Evolutionary conservation across 1,140 invertebrate species (phyloP), one percentile per base, ranked within the genome.

Genomic region (Archivesica marissinica): DNA sequence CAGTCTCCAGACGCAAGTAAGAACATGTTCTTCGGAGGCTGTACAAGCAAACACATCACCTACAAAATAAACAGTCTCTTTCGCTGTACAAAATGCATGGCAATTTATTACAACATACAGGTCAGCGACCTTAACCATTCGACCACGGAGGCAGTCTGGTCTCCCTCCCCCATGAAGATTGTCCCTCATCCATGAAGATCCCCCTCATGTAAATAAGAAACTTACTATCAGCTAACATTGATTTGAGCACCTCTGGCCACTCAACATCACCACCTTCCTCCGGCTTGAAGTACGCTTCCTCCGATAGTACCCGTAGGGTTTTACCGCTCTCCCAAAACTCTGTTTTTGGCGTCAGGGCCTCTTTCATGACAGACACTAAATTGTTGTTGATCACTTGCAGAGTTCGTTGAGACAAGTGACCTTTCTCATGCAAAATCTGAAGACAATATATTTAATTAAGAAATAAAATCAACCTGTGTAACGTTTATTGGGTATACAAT

Each of bases 281-380:
- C 11, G 59, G 94, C 59, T 95, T 95, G 92, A 98, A 98, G 93
- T 98, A 98, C 44, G 96, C 95, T 85, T 96, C 96, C 25, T 98
- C 97, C 15, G 96, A 89, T 20, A 96, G 89, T 61, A 95, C 95
- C 89, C 96, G 96, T 0, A 99, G 94, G 0, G 97, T 96, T 91
- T 96, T 96, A n/a, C 95, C 94, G 0, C 97, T 95, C 13, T 95
- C 94, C 96, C 96, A 97, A 93, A 97, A 97, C 91, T 98, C 96
- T 11, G 94, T 93, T 35, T 96, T 95, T 28, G 96, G 95, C 0
- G 95, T 92, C 0, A 97, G 91, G 1, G 94, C 89, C 92, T 98
- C 97, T 86, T 96, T 96, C 0, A 97, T 90, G 0, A 95, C 96
- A 41, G 93, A 94, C 52, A 95, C 94, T 33, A 97, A 94, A 68